A percentile compares a stretch with the other conserved stretches of the same genome.
Conservation (phyloP, 2,113 vertebrate species). For the Oxygymnocypris stewartii region DNA sequence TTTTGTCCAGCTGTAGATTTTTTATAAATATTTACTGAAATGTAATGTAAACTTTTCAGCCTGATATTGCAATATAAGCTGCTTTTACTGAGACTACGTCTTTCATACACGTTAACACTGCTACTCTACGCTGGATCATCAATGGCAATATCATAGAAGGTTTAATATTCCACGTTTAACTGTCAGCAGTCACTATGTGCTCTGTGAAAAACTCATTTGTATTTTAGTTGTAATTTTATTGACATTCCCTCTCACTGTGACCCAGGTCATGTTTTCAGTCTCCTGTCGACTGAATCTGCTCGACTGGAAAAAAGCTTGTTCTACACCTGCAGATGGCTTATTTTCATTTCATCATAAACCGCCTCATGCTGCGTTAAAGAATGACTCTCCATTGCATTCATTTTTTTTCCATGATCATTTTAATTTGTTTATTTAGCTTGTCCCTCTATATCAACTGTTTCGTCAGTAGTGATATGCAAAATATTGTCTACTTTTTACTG, state of each 20-base stretch:
- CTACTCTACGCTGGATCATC: not conserved
- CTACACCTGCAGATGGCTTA: constrained; percentile 38
- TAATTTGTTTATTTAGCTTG: constrained; percentile 20
- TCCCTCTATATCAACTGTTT: not conserved
- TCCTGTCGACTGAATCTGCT: not conserved
- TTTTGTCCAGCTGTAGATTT: not conserved
- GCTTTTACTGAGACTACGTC: not conserved
- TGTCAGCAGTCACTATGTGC: not conserved
- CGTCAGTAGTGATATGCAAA: not conserved
- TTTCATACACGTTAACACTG: not conserved
- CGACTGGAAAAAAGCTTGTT: not conserved
- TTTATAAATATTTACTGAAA: not conserved
- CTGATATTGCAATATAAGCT: not conserved
- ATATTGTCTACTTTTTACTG: not conserved
- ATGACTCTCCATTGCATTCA: not conserved
- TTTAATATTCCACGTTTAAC: not conserved
- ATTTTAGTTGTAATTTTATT: not conserved
- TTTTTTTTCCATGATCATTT: not conserved
- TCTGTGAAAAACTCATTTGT: not conserved
- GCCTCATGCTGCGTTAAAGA: constrained; percentile 10
- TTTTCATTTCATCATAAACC: constrained; percentile 43
- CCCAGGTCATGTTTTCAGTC: constrained; percentile 6
- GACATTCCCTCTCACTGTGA: not conserved
- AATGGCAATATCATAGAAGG: not conserved
- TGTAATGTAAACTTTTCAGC: not conserved